Evolutionary conservation across 2,113 vertebrate genomes (phyloP).

Genomic region (Prietella phreatophila): DNA sequence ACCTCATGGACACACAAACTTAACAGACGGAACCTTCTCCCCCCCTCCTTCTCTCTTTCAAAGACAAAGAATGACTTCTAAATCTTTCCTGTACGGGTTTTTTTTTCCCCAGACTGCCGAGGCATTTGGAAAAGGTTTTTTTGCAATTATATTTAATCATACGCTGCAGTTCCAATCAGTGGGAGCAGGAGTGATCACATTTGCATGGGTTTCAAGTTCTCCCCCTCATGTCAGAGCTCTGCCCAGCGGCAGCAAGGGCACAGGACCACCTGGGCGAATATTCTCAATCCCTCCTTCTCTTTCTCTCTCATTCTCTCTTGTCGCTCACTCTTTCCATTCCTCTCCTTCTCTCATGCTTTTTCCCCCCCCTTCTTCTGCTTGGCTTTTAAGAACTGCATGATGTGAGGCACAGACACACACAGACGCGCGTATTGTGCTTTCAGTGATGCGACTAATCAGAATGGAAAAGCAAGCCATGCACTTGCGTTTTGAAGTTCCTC

Average conservation of each 20-base stretch:
- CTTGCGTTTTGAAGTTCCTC: neutral
- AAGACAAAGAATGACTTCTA: slow-evolving; percentile 60
- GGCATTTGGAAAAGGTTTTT: slow-evolving; percentile 72
- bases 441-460: slow-evolving; percentile 32
- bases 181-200: slow-evolving; percentile 69
- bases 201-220: slow-evolving; percentile 75
- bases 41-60: slow-evolving; percentile 41
- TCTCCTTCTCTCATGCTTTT: slow-evolving; percentile 23
- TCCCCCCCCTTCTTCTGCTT: slow-evolving; percentile 5
- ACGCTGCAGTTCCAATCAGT: slow-evolving; percentile 73
- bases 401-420: slow-evolving; percentile 18
- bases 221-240: slow-evolving; percentile 58
- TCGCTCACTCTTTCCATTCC: slow-evolving; percentile 35
- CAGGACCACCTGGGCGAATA: slow-evolving; percentile 68
- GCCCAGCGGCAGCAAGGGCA: slow-evolving; percentile 57
- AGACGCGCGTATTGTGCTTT: slow-evolving; percentile 24
- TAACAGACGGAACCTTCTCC: slow-evolving; percentile 21
- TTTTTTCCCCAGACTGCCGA: slow-evolving; percentile 57
- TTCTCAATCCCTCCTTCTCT: slow-evolving; percentile 15
- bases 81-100: slow-evolving; percentile 66
- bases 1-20: slow-evolving; percentile 33
- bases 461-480: slow-evolving; percentile 15
- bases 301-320: slow-evolving; percentile 20
- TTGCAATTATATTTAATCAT: slow-evolving; percentile 76
- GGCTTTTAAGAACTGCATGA: slow-evolving; percentile 20